A percentile compares a stretch with the other conserved stretches of the same genome.
Conservation (phyloP, 2,888 invertebrate species). For the Sphecodes monilicornis region DNA sequence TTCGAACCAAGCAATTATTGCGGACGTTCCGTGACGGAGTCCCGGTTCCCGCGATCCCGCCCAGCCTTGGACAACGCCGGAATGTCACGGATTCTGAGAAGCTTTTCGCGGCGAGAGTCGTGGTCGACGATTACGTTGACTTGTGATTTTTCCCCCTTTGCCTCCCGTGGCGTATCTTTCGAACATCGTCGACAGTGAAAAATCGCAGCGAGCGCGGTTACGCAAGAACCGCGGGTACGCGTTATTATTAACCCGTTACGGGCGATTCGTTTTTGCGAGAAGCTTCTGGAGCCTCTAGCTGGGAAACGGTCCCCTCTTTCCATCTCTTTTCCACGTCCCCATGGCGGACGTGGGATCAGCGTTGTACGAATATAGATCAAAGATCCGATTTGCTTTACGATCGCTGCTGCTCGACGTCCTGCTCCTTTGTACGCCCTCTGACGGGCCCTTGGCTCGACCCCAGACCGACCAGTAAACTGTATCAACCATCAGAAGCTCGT, state of each 20-base stretch:
- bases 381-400: slow-evolving; percentile 82
- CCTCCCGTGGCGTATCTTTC: not conserved
- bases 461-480: slow-evolving; percentile 70
- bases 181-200: slow-evolving; percentile 13
- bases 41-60: slow-evolving; percentile 57
- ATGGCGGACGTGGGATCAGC: slow-evolving; percentile 21
- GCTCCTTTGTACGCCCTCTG: slow-evolving; percentile 44
- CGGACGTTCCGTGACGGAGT: slow-evolving; percentile 58
- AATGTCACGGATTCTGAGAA: slow-evolving; percentile 58
- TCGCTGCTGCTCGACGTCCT: slow-evolving; percentile 65
- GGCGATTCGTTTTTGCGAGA: slow-evolving; percentile 43
- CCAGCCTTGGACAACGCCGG: slow-evolving; percentile 27
- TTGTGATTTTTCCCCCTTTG: not conserved
- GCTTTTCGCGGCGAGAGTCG: slow-evolving; percentile 39
- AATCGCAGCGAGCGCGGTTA: slow-evolving; percentile 32
- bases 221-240: slow-evolving; percentile 53
- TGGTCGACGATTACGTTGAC: slow-evolving; percentile 40
- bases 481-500: slow-evolving; percentile 75
- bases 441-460: slow-evolving; percentile 41
- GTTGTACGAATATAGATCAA: slow-evolving; percentile 81
- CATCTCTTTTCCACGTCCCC: not conserved
- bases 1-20: slow-evolving; percentile 65
- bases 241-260: slow-evolving; percentile 58
- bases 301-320: slow-evolving; percentile 12
- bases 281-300: slow-evolving; percentile 17